phyloP scores from a whole-genome alignment of 2,888 invertebrate species.

The Adela reaumurella region DNA sequence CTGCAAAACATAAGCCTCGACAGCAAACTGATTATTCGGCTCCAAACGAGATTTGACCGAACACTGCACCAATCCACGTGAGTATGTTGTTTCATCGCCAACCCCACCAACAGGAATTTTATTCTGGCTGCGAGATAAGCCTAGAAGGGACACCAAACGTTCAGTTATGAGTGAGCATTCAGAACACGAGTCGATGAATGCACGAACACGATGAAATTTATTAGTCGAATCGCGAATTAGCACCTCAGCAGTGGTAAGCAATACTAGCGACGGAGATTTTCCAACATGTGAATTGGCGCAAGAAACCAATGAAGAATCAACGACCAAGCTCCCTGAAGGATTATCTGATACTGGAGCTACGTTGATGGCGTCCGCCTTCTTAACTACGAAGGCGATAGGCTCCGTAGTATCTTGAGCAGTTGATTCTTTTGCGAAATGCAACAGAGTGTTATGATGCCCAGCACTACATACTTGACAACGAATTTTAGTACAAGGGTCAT shows the following conservation, averaged over 20 bases:
- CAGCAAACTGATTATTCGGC: background rate
- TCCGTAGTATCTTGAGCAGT: background rate
- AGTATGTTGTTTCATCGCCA: background rate
- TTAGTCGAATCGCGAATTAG: background rate
- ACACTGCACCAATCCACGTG: background rate
- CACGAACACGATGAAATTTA: background rate
- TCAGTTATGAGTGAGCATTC: background rate
- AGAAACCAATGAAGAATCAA: background rate
- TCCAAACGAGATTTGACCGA: background rate
- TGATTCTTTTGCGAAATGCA: background rate
- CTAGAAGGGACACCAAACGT: background rate
- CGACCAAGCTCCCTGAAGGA: too few relatives aligned
- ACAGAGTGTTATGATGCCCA: background rate
- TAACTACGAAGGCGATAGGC: background rate
- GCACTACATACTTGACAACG: background rate
- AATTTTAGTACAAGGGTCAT: background rate
- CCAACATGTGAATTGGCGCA: background rate
- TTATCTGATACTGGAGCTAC: too few relatives aligned
- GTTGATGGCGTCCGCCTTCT: too few relatives aligned
- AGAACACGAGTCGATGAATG: background rate
- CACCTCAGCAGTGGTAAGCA: background rate
- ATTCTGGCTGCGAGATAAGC: background rate
- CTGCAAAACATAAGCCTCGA: too few relatives aligned
- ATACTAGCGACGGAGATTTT: background rate
- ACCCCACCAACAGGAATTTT: background rate